phyloP scores from a whole-genome alignment of 2,113 vertebrate species.

The Uria lomvia region DNA sequence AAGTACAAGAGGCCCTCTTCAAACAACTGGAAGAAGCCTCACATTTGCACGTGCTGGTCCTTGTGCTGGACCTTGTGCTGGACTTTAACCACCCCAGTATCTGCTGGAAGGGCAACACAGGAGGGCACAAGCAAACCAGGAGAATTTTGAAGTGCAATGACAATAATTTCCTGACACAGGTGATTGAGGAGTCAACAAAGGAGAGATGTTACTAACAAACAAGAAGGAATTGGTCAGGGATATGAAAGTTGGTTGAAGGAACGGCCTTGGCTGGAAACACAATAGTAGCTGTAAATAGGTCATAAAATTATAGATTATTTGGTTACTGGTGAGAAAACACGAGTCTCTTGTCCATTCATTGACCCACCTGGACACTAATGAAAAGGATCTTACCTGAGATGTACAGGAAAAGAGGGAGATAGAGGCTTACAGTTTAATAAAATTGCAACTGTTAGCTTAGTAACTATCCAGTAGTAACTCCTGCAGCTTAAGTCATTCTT shows the following conservation, averaged over 20 bases:
- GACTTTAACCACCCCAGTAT: not conserved
- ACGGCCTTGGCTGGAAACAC: not conserved
- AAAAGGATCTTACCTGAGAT: not conserved
- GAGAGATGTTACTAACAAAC: not conserved
- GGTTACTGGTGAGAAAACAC: not conserved
- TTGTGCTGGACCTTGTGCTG: not conserved
- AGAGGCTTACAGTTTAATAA: not conserved
- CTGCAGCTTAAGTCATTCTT: not conserved
- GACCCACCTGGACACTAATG: not conserved
- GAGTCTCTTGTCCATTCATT: not conserved
- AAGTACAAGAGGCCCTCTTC: not conserved
- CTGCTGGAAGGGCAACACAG: not conserved
- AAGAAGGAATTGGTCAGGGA: not conserved
- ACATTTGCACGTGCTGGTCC: not conserved
- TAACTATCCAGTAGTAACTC: not conserved
- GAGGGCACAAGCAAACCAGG: not conserved
- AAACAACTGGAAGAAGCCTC: not conserved
- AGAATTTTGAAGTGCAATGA: not conserved
- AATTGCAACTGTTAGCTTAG: not conserved
- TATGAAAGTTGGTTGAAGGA: not conserved
- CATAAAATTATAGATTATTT: not conserved
- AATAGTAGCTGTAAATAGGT: not conserved
- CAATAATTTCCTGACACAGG: not conserved
- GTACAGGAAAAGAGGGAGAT: not conserved
- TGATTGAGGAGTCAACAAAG: not conserved